These are phyloP conservation scores for Orchestes rusci DNA, from an alignment of 2,888 invertebrate genomes.

Conservation along the genomic window DNA sequence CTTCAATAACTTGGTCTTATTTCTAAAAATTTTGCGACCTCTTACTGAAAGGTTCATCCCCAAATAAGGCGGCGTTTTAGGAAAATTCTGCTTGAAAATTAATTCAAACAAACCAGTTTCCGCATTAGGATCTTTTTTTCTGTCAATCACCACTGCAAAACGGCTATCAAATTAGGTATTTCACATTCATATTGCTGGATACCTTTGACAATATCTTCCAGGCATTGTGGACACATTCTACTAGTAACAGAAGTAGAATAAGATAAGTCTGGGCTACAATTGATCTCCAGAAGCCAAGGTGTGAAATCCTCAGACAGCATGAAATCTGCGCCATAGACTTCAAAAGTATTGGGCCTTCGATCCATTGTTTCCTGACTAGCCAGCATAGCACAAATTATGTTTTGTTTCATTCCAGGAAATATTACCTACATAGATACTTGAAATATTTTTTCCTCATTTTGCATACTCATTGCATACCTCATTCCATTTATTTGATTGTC, in stretches of 20 bases:
- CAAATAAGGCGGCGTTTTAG: slow-evolving; percentile 73
- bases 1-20: slow-evolving; percentile 30
- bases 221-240: slow-evolving; percentile 74
- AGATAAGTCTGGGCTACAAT: slow-evolving; percentile 87
- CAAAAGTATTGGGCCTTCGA: slow-evolving; percentile 76
- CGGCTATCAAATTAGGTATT: too few relatives aligned
- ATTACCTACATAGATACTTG: slow-evolving; percentile 15
- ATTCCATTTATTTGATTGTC: slow-evolving; percentile 73
- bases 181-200: slow-evolving; percentile 11
- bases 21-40: slow-evolving; percentile 55
- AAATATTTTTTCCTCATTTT: too few relatives aligned
- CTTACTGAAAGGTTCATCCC: slow-evolving; percentile 64
- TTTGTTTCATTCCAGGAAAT: slow-evolving; percentile 39
- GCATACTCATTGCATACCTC: too few relatives aligned
- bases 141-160: slow-evolving; percentile 69
- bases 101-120: slow-evolving; percentile 77
- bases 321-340: slow-evolving; percentile 92
- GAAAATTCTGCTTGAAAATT: slow-evolving; percentile 68
- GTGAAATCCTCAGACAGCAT: slow-evolving; percentile 82
- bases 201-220: slow-evolving; percentile 92
- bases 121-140: slow-evolving; percentile 61
- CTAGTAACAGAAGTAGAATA: slow-evolving; percentile 87
- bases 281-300: slow-evolving; percentile 93
- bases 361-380: slow-evolving; percentile 84
- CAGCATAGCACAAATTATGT: slow-evolving; percentile 68